These are phyloP conservation scores for Scaptomyza montana DNA, from an alignment of 1,140 invertebrate species.

Conservation along the genomic window DNA sequence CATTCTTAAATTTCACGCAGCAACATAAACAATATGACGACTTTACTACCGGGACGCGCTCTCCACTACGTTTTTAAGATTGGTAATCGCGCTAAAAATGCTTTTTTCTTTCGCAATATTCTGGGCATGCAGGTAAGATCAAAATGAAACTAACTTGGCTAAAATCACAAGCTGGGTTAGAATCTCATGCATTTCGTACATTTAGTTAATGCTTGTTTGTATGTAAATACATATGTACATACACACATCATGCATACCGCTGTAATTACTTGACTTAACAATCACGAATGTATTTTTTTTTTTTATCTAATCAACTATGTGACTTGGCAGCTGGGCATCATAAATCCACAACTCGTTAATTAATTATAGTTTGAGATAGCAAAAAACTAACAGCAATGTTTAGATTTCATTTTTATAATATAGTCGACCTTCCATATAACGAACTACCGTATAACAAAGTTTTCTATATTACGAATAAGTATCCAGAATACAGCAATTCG, in stretches of 20 bases:
- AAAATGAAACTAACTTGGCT: background rate
- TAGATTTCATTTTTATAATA: background rate
- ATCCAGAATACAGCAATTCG: no score
- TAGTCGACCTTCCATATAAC: no score
- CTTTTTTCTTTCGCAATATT: conserved; percentile 94
- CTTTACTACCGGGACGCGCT: conserved; percentile 85
- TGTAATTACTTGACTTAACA: conserved; percentile 22
- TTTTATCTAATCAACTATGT: conserved; percentile 5
- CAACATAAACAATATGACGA: conserved; percentile 39
- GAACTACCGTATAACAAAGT: no score
- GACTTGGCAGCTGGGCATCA: conserved; percentile 3
- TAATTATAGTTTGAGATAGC: conserved; percentile 21
- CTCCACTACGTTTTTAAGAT: conserved; percentile 98
- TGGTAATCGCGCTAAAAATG: conserved; percentile 91
- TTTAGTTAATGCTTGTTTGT: background rate
- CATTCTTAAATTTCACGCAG: background rate
- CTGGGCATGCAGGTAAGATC: conserved; percentile 95
- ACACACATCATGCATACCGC: background rate
- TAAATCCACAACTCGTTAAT: background rate
- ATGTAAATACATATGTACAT: background rate
- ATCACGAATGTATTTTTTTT: background rate
- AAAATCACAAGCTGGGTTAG: conserved; percentile 19
- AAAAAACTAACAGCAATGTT: background rate
- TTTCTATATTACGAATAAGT: no score
- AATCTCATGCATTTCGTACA: no score